Evolutionary conservation across 2,888 invertebrate species (phyloP).

Genomic region (Lacanobia wlatinum): DNA sequence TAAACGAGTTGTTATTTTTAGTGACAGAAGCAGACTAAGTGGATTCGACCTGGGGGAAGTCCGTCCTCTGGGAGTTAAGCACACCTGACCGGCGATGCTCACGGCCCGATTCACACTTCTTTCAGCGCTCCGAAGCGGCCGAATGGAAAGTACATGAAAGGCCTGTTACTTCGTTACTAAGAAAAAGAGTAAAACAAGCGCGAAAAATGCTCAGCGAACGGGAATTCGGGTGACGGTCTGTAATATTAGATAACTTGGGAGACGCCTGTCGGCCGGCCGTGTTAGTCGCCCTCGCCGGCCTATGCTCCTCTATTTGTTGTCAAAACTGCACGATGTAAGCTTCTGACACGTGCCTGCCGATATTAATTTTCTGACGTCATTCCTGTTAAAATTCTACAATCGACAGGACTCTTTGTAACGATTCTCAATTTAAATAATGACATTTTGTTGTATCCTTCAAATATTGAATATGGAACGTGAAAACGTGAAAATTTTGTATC

Average conservation of each 20-base stretch:
- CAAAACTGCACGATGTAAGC: conserved; percentile 39
- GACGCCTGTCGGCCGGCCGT: conserved; percentile 32
- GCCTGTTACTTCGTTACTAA: conserved; percentile 81
- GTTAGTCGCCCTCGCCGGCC: conserved; percentile 15
- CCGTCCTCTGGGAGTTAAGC: conserved; percentile 80
- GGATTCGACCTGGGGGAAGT: conserved; percentile 77
- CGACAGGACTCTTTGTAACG: neutral
- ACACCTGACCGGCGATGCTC: conserved; percentile 86
- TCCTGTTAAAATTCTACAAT: neutral
- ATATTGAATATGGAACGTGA: conserved; percentile 35
- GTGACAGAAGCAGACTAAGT: conserved; percentile 84
- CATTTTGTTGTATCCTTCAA: neutral
- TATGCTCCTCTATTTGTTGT: conserved; percentile 39
- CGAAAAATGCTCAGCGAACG: conserved; percentile 70
- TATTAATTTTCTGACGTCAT: conserved; percentile 33
- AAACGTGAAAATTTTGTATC: conserved; percentile 18
- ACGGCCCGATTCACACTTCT: conserved; percentile 87
- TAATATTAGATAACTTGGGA: conserved; percentile 65
- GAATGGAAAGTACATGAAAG: conserved; percentile 89
- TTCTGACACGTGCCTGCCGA: conserved; percentile 15
- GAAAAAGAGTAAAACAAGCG: conserved; percentile 77
- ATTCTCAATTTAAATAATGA: conserved; percentile 25
- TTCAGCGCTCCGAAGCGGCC: conserved; percentile 85
- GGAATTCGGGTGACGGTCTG: conserved; percentile 70
- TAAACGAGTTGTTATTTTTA: conserved; percentile 83